These are phyloP conservation scores for Gallinago stenura DNA, from an alignment of 2,797 vertebrate species.

Conservation along the genomic window DNA sequence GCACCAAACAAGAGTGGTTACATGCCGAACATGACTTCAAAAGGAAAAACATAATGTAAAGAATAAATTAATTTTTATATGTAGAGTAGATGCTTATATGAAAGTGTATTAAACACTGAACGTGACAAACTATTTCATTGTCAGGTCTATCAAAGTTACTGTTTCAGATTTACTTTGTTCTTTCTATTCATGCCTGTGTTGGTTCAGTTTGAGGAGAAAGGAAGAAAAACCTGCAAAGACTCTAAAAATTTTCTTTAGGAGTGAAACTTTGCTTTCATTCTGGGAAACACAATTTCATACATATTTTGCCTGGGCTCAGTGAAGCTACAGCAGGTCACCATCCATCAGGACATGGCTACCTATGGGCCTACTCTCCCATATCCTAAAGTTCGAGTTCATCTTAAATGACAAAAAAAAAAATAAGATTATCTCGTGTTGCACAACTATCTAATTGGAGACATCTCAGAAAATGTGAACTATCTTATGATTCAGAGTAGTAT, in stretches of 20 bases:
- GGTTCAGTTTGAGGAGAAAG: background rate
- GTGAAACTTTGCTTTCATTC: background rate
- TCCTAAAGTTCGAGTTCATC: background rate
- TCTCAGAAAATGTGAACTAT: background rate
- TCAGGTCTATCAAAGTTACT: background rate
- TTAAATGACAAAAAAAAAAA: background rate
- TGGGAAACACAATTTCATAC: background rate
- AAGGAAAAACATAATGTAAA: background rate
- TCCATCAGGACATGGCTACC: background rate
- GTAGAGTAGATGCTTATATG: background rate
- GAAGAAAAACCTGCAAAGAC: background rate
- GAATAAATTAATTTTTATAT: background rate
- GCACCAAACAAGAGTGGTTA: background rate
- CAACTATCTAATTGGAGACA: background rate
- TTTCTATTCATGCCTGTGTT: background rate
- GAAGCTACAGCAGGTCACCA: background rate
- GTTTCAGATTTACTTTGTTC: background rate
- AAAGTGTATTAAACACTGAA: background rate
- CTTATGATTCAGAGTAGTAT: background rate
- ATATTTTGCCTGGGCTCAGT: background rate
- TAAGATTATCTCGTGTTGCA: background rate
- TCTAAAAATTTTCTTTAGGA: accelerated
- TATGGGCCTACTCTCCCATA: background rate
- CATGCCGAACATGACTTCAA: background rate
- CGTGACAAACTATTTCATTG: background rate